These are phyloP conservation scores for Labeo catla DNA, from an alignment of 2,113 vertebrate species.

Conservation along the genomic window DNA sequence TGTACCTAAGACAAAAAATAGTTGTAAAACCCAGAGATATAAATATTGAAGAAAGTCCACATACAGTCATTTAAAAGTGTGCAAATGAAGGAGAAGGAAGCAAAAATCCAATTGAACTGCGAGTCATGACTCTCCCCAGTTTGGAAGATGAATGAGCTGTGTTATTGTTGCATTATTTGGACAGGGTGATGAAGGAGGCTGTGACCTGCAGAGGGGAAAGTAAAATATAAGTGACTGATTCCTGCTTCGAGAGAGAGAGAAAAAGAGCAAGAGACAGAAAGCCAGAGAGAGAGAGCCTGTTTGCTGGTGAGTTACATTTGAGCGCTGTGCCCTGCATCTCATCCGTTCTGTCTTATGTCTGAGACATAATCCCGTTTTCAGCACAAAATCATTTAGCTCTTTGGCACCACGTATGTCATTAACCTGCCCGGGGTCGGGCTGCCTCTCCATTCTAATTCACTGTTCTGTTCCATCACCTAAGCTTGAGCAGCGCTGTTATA, in stretches of 20 bases:
- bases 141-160: slow-evolving; percentile 59
- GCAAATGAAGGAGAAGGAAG: slow-evolving; percentile 51
- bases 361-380: slow-evolving; percentile 54
- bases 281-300: slow-evolving; percentile 8
- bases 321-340: slow-evolving; percentile 41
- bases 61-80: slow-evolving; percentile 22
- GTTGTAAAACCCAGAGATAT: background rate
- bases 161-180: slow-evolving; percentile 67
- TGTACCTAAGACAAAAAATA: background rate
- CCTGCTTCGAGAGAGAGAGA: slow-evolving; percentile 7
- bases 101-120: slow-evolving; percentile 56
- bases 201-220: slow-evolving; percentile 52
- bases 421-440: slow-evolving; percentile 51
- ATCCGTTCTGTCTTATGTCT: slow-evolving; percentile 52
- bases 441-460: slow-evolving; percentile 54
- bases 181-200: slow-evolving; percentile 55
- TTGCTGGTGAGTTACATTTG: slow-evolving; percentile 31
- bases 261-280: background rate
- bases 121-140: slow-evolving; percentile 54
- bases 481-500: slow-evolving; percentile 45
- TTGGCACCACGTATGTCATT: slow-evolving; percentile 55
- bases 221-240: slow-evolving; percentile 56
- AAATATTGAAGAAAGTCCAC: slow-evolving; percentile 17
- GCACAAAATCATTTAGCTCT: slow-evolving; percentile 60
- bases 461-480: slow-evolving; percentile 37